Conservation (phyloP, 2,888 invertebrate genomes). For the Nomada ferruginata region DNA sequence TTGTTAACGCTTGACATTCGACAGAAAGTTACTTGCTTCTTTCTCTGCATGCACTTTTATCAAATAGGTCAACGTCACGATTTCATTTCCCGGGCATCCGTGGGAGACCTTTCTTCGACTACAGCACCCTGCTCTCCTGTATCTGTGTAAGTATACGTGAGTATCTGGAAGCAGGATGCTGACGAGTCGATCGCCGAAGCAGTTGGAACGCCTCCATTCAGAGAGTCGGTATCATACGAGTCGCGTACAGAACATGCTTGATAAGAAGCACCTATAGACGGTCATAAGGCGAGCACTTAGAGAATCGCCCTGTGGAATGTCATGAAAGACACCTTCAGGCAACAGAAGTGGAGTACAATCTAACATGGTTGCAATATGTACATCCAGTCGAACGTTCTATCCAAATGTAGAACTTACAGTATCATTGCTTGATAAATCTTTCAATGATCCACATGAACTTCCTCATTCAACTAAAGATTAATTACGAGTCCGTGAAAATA, state of each 20-base stretch:
- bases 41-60: not conserved
- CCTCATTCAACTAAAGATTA: no score
- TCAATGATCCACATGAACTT: not conserved
- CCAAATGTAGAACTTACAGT: not conserved
- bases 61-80: slow-evolving; percentile 27
- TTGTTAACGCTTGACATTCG: slow-evolving; percentile 9
- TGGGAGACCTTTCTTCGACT: slow-evolving; percentile 33
- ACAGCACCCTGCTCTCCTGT: slow-evolving; percentile 35
- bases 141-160: slow-evolving; percentile 40
- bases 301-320: slow-evolving; percentile 70
- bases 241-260: slow-evolving; percentile 75
- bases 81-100: slow-evolving; percentile 22
- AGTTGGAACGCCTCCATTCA: slow-evolving; percentile 73
- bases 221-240: slow-evolving; percentile 71
- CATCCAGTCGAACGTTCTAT: not conserved
- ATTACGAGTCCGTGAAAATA: not conserved
- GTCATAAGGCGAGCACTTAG: slow-evolving; percentile 60
- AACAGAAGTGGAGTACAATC: slow-evolving; percentile 22
- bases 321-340: slow-evolving; percentile 33
- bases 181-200: slow-evolving; percentile 77
- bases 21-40: no score
- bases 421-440: not conserved
- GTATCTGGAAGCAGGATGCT: slow-evolving; percentile 68
- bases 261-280: slow-evolving; percentile 72
- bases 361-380: not conserved